These are phyloP conservation scores for Agriopis marginaria DNA, from an alignment of 2,888 invertebrate genomes.

Conservation along the genomic window DNA sequence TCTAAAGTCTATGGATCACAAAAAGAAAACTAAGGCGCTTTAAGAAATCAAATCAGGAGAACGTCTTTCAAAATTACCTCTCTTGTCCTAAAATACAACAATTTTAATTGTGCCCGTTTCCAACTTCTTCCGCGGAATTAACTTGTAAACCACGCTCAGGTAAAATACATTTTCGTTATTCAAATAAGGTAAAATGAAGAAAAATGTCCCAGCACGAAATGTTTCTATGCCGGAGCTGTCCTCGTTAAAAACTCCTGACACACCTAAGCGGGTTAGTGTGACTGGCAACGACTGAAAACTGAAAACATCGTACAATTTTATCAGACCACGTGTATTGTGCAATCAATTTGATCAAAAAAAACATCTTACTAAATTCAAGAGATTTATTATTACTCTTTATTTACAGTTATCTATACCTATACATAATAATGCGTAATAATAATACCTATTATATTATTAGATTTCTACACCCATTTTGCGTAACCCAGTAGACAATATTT, in stretches of 20 bases:
- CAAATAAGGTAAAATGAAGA: constrained; percentile 47
- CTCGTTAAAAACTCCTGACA: constrained; percentile 27
- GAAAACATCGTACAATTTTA: background rate
- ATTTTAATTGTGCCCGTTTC: constrained; percentile 42
- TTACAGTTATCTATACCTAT: too few relatives aligned
- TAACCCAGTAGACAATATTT: too few relatives aligned
- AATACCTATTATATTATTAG: too few relatives aligned
- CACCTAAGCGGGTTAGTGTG: constrained; percentile 6
- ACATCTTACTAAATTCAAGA: too few relatives aligned
- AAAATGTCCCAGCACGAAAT: constrained; percentile 43
- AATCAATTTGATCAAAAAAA: too few relatives aligned
- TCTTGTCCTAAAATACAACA: constrained; percentile 33
- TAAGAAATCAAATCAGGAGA: constrained; percentile 15
- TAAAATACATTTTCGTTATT: constrained; percentile 48
- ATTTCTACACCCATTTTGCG: too few relatives aligned
- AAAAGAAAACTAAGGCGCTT: constrained; percentile 7
- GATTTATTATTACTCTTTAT: too few relatives aligned
- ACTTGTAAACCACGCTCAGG: constrained; percentile 47
- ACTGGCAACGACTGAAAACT: background rate
- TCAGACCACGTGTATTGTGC: too few relatives aligned
- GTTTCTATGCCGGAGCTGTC: constrained; percentile 41
- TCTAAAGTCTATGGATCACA: background rate
- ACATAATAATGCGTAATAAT: too few relatives aligned
- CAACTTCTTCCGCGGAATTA: constrained; percentile 45
- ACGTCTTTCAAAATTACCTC: constrained; percentile 28